Conservation (phyloP, 2,888 invertebrate genomes). For the Pogonocherus hispidulus region DNA sequence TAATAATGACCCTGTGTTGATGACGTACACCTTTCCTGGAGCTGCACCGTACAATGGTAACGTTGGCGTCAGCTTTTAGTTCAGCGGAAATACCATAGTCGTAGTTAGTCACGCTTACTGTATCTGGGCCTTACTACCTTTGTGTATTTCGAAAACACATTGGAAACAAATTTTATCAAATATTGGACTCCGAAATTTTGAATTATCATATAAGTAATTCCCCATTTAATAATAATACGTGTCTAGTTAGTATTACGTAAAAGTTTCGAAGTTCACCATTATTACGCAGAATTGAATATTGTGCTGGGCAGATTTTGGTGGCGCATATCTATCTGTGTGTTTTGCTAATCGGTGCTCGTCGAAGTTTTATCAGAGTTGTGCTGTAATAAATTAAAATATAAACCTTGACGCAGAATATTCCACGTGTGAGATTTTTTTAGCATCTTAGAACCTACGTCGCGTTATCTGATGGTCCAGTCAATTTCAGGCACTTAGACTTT, state of each 20-base stretch:
- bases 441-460: not conserved
- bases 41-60: slow-evolving; percentile 20
- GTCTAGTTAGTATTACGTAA: not conserved
- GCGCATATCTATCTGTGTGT: not conserved
- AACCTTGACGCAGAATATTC: slow-evolving; percentile 10
- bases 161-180: not conserved
- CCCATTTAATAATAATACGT: not conserved
- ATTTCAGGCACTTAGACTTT: too few relatives aligned
- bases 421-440: slow-evolving; percentile 10
- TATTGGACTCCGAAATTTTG: not conserved
- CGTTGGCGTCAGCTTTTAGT: slow-evolving; percentile 39
- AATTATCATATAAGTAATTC: not conserved
- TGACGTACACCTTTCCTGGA: slow-evolving; percentile 23
- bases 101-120: slow-evolving; percentile 28
- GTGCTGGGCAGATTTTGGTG: not conserved
- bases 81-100: slow-evolving; percentile 40
- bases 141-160: not conserved
- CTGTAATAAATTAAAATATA: not conserved
- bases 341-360: not conserved
- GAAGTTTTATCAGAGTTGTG: not conserved
- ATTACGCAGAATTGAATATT: not conserved
- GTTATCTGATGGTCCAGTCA: too few relatives aligned
- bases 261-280: not conserved
- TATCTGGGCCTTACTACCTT: slow-evolving; percentile 14
- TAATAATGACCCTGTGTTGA: slow-evolving; percentile 29